Evolutionary conservation across 2,888 invertebrate species (phyloP).

Genomic region (Ecliptopera silaceata): DNA sequence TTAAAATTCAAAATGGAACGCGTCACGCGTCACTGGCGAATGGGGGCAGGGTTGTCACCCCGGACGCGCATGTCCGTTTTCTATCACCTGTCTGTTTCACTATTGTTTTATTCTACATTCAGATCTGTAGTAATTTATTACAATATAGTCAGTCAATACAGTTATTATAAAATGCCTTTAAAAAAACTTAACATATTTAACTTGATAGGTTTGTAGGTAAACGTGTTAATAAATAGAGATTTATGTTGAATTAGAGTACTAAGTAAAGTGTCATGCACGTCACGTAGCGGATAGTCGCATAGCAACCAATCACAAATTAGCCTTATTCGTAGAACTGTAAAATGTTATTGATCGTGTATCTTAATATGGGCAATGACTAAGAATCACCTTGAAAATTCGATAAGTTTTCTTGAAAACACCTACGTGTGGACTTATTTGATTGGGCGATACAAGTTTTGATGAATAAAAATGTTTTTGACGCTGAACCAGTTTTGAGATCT

Average conservation of each 20-base stretch:
- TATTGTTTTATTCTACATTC: neutral
- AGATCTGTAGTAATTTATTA: no score
- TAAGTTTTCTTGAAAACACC: neutral
- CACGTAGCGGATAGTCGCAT: constrained; percentile 11
- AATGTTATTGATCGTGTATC: constrained; percentile 21
- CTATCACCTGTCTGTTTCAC: constrained; percentile 15
- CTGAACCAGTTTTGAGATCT: constrained; percentile 35
- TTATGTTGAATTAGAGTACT: no score
- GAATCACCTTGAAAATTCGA: constrained; percentile 8
- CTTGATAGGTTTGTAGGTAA: no score
- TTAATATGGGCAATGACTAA: constrained; percentile 34
- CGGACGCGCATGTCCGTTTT: constrained; percentile 33
- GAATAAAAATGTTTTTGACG: constrained; percentile 7
- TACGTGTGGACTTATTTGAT: constrained; percentile 37
- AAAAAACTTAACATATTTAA: no score
- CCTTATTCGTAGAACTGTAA: constrained; percentile 14
- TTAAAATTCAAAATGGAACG: constrained; percentile 46
- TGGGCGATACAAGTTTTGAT: constrained; percentile 24
- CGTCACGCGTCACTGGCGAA: constrained; percentile 47
- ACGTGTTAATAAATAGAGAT: no score
- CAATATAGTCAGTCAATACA: no score
- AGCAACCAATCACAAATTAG: constrained; percentile 20
- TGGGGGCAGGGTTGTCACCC: constrained; percentile 44
- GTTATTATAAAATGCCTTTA: no score
- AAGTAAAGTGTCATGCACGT: no score